Conservation (phyloP, 2,888 invertebrate species). For the Celastrina argiolus region DNA sequence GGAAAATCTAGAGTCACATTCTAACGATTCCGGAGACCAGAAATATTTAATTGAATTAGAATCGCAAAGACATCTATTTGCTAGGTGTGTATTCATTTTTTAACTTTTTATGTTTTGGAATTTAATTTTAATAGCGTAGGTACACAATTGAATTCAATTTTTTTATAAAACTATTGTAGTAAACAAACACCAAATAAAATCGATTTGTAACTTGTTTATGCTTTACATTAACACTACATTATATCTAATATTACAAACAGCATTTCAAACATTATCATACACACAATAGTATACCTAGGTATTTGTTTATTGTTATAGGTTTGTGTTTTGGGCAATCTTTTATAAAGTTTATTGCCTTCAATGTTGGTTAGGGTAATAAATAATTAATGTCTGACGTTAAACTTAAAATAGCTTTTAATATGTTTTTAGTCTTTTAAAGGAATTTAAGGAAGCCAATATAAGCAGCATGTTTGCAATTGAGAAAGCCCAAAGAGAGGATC, state of each 20-base stretch:
- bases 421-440: constrained; percentile 79
- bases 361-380: background rate
- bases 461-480: constrained; percentile 87
- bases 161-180: too few species aligned
- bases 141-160: too few species aligned
- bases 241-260: background rate
- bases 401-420: constrained; percentile 15
- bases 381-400: background rate
- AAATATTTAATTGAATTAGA: constrained; percentile 81
- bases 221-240: too few species aligned
- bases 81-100: constrained; percentile 61
- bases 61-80: constrained; percentile 82
- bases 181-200: too few species aligned
- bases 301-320: constrained; percentile 23
- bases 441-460: constrained; percentile 89
- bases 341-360: too few species aligned
- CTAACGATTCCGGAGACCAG: constrained; percentile 80
- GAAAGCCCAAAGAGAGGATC: constrained; percentile 84
- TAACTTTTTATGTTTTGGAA: too few species aligned
- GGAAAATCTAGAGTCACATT: constrained; percentile 82
- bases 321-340: background rate
- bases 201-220: too few species aligned
- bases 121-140: too few species aligned
- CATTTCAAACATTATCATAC: background rate
- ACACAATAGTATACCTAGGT: too few species aligned